phyloP scores from a whole-genome alignment of 2,113 vertebrate genomes.

The Hystrix cristata region DNA sequence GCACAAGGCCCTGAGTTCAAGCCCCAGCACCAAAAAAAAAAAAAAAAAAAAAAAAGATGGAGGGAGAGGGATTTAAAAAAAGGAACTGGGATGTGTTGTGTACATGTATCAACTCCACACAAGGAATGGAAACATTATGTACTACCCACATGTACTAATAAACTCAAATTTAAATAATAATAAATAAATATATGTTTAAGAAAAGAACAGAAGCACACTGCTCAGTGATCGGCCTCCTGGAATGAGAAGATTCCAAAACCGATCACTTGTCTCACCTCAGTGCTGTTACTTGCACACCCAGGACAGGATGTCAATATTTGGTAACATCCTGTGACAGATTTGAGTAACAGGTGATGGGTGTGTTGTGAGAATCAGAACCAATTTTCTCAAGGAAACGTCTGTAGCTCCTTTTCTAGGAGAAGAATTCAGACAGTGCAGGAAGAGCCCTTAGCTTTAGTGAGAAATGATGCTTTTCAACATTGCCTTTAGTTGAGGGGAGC shows the following conservation, averaged over 20 bases:
- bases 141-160: background rate
- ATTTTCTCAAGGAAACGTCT: background rate
- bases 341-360: background rate
- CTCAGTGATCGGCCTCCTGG: background rate
- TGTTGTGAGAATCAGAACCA: background rate
- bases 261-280: background rate
- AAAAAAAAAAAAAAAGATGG: no score
- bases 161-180: background rate
- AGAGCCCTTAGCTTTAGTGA: background rate
- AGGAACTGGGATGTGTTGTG: background rate
- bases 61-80: no score
- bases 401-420: background rate
- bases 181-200: background rate
- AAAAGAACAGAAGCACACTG: background rate
- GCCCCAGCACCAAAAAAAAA: no score
- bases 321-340: background rate
- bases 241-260: background rate
- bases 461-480: background rate
- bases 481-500: background rate
- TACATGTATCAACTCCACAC: background rate
- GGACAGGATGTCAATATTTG: conserved; percentile 32
- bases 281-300: background rate
- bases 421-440: background rate
- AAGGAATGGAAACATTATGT: no score
- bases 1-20: no score